A percentile compares a stretch with the other conserved stretches of the same genome.
Conservation (phyloP, 2,888 invertebrate species). For the Eremobia ochroleuca region DNA sequence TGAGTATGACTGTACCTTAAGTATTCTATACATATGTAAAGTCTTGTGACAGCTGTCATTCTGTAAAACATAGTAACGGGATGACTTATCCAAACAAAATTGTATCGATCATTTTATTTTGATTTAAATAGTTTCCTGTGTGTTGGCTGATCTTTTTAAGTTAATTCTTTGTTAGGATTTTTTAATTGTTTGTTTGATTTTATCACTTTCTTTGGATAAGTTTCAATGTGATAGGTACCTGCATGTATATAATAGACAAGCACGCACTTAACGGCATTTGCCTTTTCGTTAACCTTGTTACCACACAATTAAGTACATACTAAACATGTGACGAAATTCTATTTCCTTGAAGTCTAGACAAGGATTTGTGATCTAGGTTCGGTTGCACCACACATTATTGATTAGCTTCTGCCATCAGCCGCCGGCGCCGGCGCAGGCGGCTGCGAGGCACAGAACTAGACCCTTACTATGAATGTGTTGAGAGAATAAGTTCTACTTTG, state of each 20-base stretch:
- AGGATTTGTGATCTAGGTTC: conserved; percentile 40
- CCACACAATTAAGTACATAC: conserved; percentile 39
- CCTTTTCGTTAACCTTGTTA: conserved; percentile 42
- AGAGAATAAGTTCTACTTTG: not conserved
- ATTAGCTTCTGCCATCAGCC: conserved; percentile 6
- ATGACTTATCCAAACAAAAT: not conserved
- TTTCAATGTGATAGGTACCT: not conserved
- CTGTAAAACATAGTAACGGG: not conserved
- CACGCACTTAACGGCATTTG: conserved; percentile 19
- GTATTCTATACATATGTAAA: too few species aligned
- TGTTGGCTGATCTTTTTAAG: not conserved
- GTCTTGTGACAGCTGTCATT: not conserved
- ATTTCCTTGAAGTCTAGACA: conserved; percentile 48
- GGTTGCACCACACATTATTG: conserved; percentile 29
- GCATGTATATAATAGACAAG: not conserved
- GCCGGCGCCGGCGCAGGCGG: not conserved
- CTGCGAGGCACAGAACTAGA: not conserved
- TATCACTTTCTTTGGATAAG: not conserved
- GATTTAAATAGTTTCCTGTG: not conserved
- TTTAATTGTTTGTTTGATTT: not conserved
- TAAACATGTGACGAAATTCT: conserved; percentile 41
- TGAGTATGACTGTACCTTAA: not conserved
- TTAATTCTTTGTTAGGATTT: not conserved
- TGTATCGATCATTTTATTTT: not conserved
- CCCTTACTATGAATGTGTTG: not conserved